Evolutionary conservation across 2,888 invertebrate species (phyloP), one percentile per base, ranked within the genome.

Genomic region (Eumerus sabulonum): DNA sequence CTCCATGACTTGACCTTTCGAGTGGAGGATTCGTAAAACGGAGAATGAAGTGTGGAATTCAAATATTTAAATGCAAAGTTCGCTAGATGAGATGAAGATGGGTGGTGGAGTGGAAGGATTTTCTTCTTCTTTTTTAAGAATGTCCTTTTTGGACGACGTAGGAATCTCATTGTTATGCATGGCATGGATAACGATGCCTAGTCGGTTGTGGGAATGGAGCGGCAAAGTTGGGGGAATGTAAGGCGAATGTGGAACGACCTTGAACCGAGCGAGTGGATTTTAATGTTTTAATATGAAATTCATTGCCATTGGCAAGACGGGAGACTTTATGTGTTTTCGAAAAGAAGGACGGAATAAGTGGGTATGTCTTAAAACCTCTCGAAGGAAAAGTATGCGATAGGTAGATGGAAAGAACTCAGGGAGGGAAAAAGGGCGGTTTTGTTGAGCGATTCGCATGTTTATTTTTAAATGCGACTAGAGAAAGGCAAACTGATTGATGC

Each of bases 1-100:
- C 90, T 96, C 96, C 96, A 97, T 97, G 66, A 96, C 92, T 90
- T 96, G 96, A 72, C 96, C 89, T 89, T 66, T 7, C 76, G 64
- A 13, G 13, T 13, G 56, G 51, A 70, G 11, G 36, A 66, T 11
- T 53, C 9, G 9, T 16, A 11, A 13, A 62, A 17, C 12, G 62
- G 48, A 38, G 48, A 70, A 53, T 45, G 62, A 50, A 11, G 36
- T 11, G 59, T 11, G 36, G n/a, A 77, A 56, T 63, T 62, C 57
- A 50, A 74, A 56, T 62, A 72, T 70, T 70, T 74, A 79, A 2
- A 27, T 74, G 74, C 70, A 79, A 79, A 79, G 68, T 45, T 50
- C 50, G 7, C 9, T 47, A 48, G 53, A 17, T 16, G 13, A 12
- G 40, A 40, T 2, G 11, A 7, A n/a, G n/a, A 11, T 16, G 19